Base-by-base conservation (phyloP, 2,888 invertebrate genomes). In the Drosophila mimetica region DNA sequence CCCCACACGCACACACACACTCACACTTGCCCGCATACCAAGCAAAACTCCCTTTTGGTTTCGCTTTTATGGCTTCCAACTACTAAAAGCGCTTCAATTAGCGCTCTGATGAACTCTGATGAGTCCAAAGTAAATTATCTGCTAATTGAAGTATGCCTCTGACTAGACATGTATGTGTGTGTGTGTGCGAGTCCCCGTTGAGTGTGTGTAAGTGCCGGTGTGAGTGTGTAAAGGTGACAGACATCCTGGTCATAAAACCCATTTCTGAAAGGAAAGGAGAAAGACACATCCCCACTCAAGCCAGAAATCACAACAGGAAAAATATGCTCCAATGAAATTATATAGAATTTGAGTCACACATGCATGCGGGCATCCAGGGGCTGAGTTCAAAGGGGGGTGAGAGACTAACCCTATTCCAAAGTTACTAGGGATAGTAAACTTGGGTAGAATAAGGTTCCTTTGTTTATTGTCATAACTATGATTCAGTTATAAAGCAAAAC, bases 61-160 rank as follows among this genome's bases (percentile, higher is more conserved):
- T 66, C 53, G 71, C 74, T 78, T 80, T 80, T 83, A 83, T 76
- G 81, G 66, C 65, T 69, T 64, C 74, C 61, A 76, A 70, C 61
- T 61, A 70, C 77, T 82, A 74, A 82, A 82, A 82, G 86, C 76
- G 71, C 77, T 72, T 82, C 77, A 82, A 82, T 85, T 82, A 82
- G 77, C 79, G 76, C 70, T 60, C 67, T 85, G 79, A 82, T 82
- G 86, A 82, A 85, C 79, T 85, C 76, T 76, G 77, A 81, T 81
- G 85, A 81, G 82, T 47, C 71, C 65, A 67, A 75, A 77, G 85
- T 85, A 79, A 77, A 85, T 85, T 74, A 82, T 85, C 74, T 82
- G 81, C 79, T 85, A 82, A 82, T 82, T 82, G 79, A 85, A 77
- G 76, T 82, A 67, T 77, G 75, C 65, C 46, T 59, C 44, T 54